A percentile compares a stretch with the other conserved stretches of the same genome.
phyloP scores from a whole-genome alignment of 2,797 vertebrate species.

The Allobates femoralis region DNA sequence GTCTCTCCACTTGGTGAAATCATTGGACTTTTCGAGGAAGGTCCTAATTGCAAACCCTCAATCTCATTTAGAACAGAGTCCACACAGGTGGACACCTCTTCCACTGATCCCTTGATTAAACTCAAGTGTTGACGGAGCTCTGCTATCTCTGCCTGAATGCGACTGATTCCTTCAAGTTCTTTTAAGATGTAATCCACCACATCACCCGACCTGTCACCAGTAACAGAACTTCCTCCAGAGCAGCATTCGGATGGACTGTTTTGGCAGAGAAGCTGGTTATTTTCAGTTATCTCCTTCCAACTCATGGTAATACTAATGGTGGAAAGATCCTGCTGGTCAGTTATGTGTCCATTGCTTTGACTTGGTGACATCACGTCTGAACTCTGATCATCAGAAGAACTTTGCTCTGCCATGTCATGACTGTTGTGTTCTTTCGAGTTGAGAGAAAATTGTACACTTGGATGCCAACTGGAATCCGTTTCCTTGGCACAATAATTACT shows the following conservation, averaged over 20 bases:
- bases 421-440: constrained; percentile 67
- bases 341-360: constrained; percentile 58
- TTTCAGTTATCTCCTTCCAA: constrained; percentile 72
- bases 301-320: constrained; percentile 69
- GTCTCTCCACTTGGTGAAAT: constrained; percentile 59
- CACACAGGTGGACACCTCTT: constrained; percentile 81
- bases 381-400: constrained; percentile 45
- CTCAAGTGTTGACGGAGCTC: constrained; percentile 78
- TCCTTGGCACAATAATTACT: constrained; percentile 71
- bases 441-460: constrained; percentile 70
- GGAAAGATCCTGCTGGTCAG: constrained; percentile 69
- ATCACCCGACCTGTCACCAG: constrained; percentile 73
- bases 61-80: constrained; percentile 80
- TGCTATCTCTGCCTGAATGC: constrained; percentile 80
- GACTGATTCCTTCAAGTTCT: constrained; percentile 80
- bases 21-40: constrained; percentile 62
- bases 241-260: constrained; percentile 53
- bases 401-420: constrained; percentile 50
- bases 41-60: constrained; percentile 74
- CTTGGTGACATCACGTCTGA: background rate
- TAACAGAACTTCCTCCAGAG: constrained; percentile 45
- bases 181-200: constrained; percentile 81
- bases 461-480: constrained; percentile 70
- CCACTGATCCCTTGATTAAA: constrained; percentile 79
- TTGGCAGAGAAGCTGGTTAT: constrained; percentile 64